These are phyloP conservation scores for Mimumesa dahlbomi DNA, from an alignment of 2,888 invertebrate species.

Conservation along the genomic window DNA sequence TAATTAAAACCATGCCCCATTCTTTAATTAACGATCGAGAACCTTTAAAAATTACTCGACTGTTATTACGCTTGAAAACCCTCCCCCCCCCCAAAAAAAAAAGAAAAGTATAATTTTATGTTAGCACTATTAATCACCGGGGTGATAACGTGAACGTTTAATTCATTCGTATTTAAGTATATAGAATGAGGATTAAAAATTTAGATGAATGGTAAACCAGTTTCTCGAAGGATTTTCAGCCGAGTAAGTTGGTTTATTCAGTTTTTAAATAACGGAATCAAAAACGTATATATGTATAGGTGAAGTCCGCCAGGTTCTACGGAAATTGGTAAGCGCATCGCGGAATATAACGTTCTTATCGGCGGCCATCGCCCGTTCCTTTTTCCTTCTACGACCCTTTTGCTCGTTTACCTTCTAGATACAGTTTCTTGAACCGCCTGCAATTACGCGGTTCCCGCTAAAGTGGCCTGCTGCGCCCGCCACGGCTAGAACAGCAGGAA, in stretches of 20 bases:
- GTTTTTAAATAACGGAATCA: constrained; percentile 28
- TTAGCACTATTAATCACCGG: too few relatives aligned
- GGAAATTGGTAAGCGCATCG: constrained; percentile 30
- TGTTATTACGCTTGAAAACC: too few relatives aligned
- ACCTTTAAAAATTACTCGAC: too few relatives aligned
- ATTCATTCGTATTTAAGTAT: too few relatives aligned
- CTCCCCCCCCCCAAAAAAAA: too few relatives aligned
- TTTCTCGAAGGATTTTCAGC: neutral
- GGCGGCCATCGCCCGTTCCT: constrained; percentile 25
- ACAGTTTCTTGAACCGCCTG: constrained; percentile 47
- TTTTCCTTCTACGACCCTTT: constrained; percentile 20
- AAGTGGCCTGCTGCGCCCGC: constrained; percentile 36
- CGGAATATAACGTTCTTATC: constrained; percentile 34
- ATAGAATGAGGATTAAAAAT: too few relatives aligned
- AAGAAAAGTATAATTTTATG: too few relatives aligned
- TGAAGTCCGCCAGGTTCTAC: constrained; percentile 4
- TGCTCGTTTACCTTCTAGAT: constrained; percentile 44
- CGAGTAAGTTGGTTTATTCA: constrained; percentile 10
- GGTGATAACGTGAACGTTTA: too few relatives aligned
- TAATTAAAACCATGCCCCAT: constrained; percentile 27
- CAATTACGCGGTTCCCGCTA: constrained; percentile 44
- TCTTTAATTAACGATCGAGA: constrained; percentile 30
- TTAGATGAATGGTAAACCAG: too few relatives aligned
- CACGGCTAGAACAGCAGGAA: constrained; percentile 9
- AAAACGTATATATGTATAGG: too few relatives aligned